Base-by-base conservation (phyloP, 2,797 vertebrate genomes). In the Carapus acus region DNA sequence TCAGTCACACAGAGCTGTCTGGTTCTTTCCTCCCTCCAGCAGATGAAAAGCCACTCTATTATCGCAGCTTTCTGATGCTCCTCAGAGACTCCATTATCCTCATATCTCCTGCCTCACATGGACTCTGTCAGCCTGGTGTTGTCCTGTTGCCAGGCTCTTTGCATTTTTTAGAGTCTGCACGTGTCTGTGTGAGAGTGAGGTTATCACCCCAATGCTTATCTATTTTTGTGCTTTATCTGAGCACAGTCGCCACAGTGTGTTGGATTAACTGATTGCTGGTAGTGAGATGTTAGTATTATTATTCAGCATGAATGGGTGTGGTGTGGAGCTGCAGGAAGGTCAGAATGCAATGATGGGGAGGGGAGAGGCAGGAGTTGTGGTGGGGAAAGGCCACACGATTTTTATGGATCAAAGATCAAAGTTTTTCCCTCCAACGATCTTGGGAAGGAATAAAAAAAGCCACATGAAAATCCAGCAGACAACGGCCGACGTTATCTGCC, bases 331-430 rank as follows among this genome's bases (percentile, higher is more conserved):
- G 34, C 6, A 33, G 31, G 38, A 37, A 18, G 49, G 23, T n/a
- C n/a, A n/a, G n/a, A n/a, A n/a, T n/a, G n/a, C n/a, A n/a, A n/a
- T n/a, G n/a, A n/a, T n/a, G n/a, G 49, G 58, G 38, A 22, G 23
- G 23, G 45, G 46, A 15, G 49, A 34, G 34, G 20, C 47, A 33
- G 52, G 58, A 34, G 31, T 19, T 19, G 43, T 42, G 37, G 41
- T 11, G 41, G 40, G 62, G 52, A 76, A 74, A 78, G 67, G 69
- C 67, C 73, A 69, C 57, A 27, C 65, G 49, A 65, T 69, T 80
- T 73, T 77, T 74, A 79, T 67, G 79, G 83, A 78, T 86, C 77
- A 80, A 40, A 79, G 80, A 78, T 77, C 74, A 78, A 66, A 74
- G 75, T 80, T 77, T 73, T 59, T 58, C 54, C 53, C 13, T 44